Evolutionary conservation across 2,888 invertebrate species (phyloP).

Genomic region (Ennomos quercinarius): DNA sequence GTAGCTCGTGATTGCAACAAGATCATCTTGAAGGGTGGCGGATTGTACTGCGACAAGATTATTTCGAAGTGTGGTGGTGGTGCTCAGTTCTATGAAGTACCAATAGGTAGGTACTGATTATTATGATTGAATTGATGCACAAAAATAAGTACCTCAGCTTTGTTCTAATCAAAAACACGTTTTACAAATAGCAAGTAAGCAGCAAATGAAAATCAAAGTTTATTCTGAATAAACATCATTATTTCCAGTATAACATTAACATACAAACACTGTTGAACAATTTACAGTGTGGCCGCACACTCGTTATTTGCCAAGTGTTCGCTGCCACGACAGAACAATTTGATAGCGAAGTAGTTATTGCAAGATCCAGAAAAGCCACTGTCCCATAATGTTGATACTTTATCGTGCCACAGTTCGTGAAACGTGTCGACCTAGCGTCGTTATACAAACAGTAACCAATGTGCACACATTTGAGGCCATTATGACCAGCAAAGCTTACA

Average conservation of each 20-base stretch:
- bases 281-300: constrained; percentile 31
- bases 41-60: no score
- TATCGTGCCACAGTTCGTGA: constrained; percentile 56
- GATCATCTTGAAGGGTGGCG: no score
- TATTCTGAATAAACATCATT: constrained; percentile 22
- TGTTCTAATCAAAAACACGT: no score
- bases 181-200: constrained; percentile 1
- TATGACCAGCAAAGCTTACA: no score
- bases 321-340: constrained; percentile 46
- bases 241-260: constrained; percentile 37
- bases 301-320: constrained; percentile 46
- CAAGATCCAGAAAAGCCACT: constrained; percentile 58
- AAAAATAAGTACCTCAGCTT: no score
- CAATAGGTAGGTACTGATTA: no score
- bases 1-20: no score
- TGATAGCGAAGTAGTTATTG: constrained; percentile 54
- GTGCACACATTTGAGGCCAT: not conserved
- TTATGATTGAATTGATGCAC: no score
- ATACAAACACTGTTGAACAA: constrained; percentile 41
- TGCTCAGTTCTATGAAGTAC: no score
- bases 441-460: constrained; percentile 15
- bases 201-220: constrained; percentile 18
- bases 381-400: constrained; percentile 68
- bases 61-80: no score
- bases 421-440: constrained; percentile 28